Evolutionary conservation across 2,113 vertebrate genomes (phyloP), one percentile per base, ranked within the genome.

Genomic region (Saimiri boliviensis): DNA sequence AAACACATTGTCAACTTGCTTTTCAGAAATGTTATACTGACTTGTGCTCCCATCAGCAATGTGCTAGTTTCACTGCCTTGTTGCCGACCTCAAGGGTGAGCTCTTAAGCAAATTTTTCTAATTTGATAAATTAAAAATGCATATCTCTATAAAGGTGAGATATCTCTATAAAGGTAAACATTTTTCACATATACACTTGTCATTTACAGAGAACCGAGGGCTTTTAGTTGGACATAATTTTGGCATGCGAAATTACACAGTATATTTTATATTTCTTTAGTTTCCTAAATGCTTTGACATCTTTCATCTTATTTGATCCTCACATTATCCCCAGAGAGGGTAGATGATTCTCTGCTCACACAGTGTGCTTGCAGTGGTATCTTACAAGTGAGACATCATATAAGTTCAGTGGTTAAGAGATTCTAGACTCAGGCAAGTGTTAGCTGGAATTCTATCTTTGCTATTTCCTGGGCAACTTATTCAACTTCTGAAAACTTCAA

Each of bases 401-500:
- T 83, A 77, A 77, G 19, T 79, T 83, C 71, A 54, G 49, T 81
- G 47, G 47, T 47, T 91, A 52, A 80, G 49, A 86, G 86, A 37
- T 58, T 92, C 76, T 77, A 71, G 45, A 80, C 45, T 92, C 8
- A 30, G 89, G 19, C 11, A 52, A 76, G 27, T 81, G 9, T 84
- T 47, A n/a, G 3, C 81, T 90, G 40, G 66, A 82, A 86, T 85
- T 90, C 84, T 79, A 25, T n/a, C 40, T 81, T 58, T 88, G 19
- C 81, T 76, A 32, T 23, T 91, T 95, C 68, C 76, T 90, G 13
- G 20, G 37, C 17, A 90, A 82, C 40, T 81, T 89, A 58, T 47
- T 91, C 45, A 93, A 77, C 49, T 89, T 92, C 49, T 79, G 47
- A 80, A 86, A 98, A 80, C 71, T 37, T 95, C 74, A 82, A 13